Conservation (phyloP, 2,113 vertebrate genomes). For the Dicerorhinus sumatrensis region DNA sequence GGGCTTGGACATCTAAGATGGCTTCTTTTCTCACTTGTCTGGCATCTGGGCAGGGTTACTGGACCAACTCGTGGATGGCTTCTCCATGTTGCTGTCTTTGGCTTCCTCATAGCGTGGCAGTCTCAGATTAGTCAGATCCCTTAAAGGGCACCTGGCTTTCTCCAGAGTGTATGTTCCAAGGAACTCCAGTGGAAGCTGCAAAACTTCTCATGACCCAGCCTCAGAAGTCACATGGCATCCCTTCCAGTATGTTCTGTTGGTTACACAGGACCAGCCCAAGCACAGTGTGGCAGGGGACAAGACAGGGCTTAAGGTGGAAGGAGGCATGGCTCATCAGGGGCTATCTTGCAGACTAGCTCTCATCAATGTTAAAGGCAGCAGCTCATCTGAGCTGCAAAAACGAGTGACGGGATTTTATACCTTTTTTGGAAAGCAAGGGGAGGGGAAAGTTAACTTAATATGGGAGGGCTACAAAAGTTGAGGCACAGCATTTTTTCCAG, state of each 20-base stretch:
- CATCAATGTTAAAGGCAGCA: not conserved
- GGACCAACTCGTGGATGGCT: not conserved
- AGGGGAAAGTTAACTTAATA: constrained; percentile 84
- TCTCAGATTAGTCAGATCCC: too few species aligned
- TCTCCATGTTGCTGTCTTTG: not conserved
- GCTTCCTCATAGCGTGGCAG: not conserved
- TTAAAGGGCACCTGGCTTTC: not conserved
- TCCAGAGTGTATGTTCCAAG: not conserved
- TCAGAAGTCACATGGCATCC: not conserved
- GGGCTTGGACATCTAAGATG: not conserved
- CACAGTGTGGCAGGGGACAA: fast-evolving
- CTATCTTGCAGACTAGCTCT: not conserved
- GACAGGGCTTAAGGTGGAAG: not conserved
- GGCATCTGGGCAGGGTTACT: not conserved
- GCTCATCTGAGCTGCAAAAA: not conserved
- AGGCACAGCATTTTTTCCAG: constrained; percentile 92
- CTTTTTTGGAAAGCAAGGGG: constrained; percentile 64
- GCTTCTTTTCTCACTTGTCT: not conserved
- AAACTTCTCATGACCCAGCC: not conserved
- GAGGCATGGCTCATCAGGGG: fast-evolving
- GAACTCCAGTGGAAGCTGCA: not conserved
- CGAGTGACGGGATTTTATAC: constrained; percentile 18
- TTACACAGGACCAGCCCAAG: not conserved
- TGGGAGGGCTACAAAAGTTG: constrained; percentile 86
- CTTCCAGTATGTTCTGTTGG: not conserved